Evolutionary conservation across 2,797 vertebrate genomes (phyloP), one percentile per base, ranked within the genome.

Genomic region (Tangara arthus): DNA sequence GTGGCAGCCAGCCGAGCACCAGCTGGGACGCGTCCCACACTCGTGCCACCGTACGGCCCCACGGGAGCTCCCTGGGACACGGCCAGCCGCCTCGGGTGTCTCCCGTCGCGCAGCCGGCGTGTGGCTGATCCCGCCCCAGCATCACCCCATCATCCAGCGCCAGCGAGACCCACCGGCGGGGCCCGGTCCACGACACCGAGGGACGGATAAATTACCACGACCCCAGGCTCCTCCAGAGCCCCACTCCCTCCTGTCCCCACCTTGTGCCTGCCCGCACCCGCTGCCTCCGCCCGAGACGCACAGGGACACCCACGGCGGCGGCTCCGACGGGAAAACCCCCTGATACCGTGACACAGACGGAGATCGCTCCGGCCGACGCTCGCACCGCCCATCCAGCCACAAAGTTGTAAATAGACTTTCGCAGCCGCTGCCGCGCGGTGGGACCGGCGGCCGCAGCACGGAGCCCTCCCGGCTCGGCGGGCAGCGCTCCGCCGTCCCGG

Each of bases 281-380:
- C 59, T 24, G 28, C 44, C 49, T 5, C 26, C 10, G 11, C 35
- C 34, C 34, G 20, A 39, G 60, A 3, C n/a, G 4, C 19, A 5
- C 26, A 14, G 47, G 23, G 64, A 37, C 70, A 26, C 34, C 12
- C 52, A 1, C 52, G 7, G 56, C 21, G 14, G 39, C 50, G 3
- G 32, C 60, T 30, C 4, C 1, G 32, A 22, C 9, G 35, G 76
- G 75, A 42, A 78, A 79, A 35, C 3, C 24, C 30, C 66, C 77
- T 2, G 17, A n/a, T 0, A 60, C 35, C 24, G 12, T 3, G 8
- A 41, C 39, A 24, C 2, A 8, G 17, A 14, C 22, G 44, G 2
- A 21, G 22, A 35, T 7, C 32, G 2, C 64, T 34, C 28, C 63
- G 4, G 59, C 28, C 57, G 28, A 5, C 24, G 16, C 13, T 46